Evolutionary conservation across 2,888 invertebrate species (phyloP).

Genomic region (Gortyna flavago): DNA sequence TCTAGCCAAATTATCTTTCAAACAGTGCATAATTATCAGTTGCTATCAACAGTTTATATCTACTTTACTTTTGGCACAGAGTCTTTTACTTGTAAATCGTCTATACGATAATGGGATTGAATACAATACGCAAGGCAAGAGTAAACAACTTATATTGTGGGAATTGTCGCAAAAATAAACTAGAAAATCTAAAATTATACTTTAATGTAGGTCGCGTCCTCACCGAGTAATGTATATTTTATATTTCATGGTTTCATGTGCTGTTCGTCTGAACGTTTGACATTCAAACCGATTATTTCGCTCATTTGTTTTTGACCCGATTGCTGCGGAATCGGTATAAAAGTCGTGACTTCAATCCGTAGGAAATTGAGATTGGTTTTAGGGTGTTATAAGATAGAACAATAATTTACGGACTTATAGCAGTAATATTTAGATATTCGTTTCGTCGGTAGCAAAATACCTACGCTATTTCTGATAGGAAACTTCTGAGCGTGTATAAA

Average conservation of each 20-base stretch:
- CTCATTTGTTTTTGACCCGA: conserved; percentile 48
- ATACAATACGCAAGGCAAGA: background rate
- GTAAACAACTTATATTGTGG: conserved; percentile 42
- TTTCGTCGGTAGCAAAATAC: background rate
- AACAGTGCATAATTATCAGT: background rate
- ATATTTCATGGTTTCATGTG: conserved; percentile 12
- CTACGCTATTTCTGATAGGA: background rate
- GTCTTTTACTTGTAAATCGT: background rate
- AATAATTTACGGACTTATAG: conserved; percentile 13
- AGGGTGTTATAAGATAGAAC: conserved; percentile 24
- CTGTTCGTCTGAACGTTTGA: conserved; percentile 39
- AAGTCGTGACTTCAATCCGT: conserved; percentile 53
- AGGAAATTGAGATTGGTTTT: conserved; percentile 43
- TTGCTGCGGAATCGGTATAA: conserved; percentile 28
- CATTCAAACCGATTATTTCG: conserved; percentile 53
- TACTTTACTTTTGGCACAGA: conserved; percentile 8
- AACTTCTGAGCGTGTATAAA: background rate
- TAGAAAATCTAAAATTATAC: conserved; percentile 52
- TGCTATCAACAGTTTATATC: background rate
- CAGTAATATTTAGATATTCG: conserved; percentile 5
- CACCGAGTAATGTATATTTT: conserved; percentile 7
- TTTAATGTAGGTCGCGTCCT: conserved; percentile 58
- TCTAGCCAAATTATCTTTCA: background rate
- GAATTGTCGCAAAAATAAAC: conserved; percentile 58
- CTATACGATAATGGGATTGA: background rate